Evolutionary conservation across 2,113 vertebrate species (phyloP).

Genomic region (Petroica traversi): DNA sequence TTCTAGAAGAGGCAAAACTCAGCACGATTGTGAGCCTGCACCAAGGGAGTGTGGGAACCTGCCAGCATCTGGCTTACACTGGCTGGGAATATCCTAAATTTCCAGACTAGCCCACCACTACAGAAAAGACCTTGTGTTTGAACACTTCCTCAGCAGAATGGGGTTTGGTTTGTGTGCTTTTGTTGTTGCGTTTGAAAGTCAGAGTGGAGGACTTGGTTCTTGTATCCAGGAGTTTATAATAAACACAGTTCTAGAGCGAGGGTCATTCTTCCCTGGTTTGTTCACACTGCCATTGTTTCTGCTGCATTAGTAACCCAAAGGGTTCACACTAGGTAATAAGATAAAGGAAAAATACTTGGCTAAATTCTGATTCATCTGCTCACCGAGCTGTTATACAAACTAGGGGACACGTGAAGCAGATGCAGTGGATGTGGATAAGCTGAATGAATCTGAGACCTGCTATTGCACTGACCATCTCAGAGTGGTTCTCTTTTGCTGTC

Average conservation of each 20-base stretch:
- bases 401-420: rapidly evolving
- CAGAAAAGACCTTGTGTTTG: background rate
- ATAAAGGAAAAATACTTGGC: background rate
- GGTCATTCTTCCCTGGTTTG: background rate
- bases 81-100: background rate
- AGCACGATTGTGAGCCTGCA: background rate
- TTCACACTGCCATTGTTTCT: background rate
- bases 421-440: background rate
- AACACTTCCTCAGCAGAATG: background rate
- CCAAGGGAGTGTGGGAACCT: background rate
- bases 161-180: background rate
- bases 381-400: rapidly evolving
- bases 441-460: background rate
- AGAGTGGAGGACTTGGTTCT: background rate
- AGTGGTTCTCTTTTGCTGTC: background rate
- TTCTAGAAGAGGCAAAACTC: background rate
- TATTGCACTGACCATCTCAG: background rate
- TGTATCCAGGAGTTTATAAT: background rate
- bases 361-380: background rate
- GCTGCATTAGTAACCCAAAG: background rate
- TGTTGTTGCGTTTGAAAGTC: background rate
- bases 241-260: background rate
- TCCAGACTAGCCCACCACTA: background rate
- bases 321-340: background rate
- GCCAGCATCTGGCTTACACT: background rate